phyloP scores from a whole-genome alignment of 2,113 vertebrate species.

The Alexandromys fortis region DNA sequence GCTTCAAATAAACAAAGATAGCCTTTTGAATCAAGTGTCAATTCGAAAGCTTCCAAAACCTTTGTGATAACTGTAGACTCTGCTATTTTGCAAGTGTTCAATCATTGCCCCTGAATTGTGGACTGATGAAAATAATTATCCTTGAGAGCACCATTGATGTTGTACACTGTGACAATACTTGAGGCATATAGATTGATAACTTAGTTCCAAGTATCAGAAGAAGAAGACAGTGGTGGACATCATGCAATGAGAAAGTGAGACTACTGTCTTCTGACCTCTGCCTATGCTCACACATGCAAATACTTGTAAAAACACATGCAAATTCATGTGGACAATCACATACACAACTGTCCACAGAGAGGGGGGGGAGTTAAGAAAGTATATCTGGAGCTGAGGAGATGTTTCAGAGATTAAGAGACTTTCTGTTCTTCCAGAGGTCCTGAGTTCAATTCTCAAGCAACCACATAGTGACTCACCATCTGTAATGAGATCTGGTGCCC shows the following conservation, averaged over 20 bases:
- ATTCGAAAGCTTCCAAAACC: background rate
- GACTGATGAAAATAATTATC: background rate
- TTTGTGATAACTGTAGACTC: background rate
- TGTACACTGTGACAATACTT: background rate
- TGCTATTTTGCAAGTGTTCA: background rate
- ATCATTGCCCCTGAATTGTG: background rate
- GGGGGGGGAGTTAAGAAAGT: too few species aligned
- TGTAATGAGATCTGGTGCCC: too few species aligned
- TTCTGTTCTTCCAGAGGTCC: too few species aligned
- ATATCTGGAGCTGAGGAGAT: too few species aligned
- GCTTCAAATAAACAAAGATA: conserved; percentile 50
- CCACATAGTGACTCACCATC: too few species aligned
- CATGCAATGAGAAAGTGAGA: background rate
- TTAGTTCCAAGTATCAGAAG: conserved; percentile 7
- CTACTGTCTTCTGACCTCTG: background rate
- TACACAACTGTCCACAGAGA: background rate
- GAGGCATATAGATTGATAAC: background rate
- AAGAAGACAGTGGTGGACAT: background rate
- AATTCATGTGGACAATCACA: background rate
- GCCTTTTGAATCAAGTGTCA: conserved; percentile 23
- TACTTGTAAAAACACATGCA: background rate
- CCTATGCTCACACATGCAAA: background rate
- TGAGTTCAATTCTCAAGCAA: too few species aligned
- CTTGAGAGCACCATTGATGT: background rate
- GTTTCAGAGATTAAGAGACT: too few species aligned